A percentile compares a stretch with the other conserved stretches of the same genome.
Conservation (phyloP, 2,113 vertebrate genomes). For the Otolemur garnettii region DNA sequence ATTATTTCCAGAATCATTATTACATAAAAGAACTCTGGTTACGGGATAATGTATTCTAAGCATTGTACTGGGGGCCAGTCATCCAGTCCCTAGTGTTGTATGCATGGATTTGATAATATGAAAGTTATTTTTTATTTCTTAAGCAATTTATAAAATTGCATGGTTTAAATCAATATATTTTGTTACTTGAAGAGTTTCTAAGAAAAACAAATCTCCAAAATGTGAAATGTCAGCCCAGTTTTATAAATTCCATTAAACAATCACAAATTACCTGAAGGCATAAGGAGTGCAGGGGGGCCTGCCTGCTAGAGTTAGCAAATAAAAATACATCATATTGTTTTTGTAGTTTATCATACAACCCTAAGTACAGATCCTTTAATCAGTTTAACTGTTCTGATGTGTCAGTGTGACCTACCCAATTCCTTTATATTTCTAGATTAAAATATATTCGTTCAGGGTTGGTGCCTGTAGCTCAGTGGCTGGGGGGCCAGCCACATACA, state of each 20-base stretch:
- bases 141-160: background rate
- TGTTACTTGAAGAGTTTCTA: background rate
- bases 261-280: background rate
- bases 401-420: background rate
- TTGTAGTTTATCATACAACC: background rate
- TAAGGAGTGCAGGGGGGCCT: background rate
- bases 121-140: background rate
- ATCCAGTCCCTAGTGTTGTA: background rate
- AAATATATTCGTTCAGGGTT: background rate
- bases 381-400: background rate
- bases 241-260: background rate
- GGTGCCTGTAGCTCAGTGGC: no score
- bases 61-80: background rate
- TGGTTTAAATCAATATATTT: background rate
- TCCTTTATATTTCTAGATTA: constrained; percentile 1
- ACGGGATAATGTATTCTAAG: background rate
- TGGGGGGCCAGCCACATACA: no score
- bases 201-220: background rate
- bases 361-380: background rate
- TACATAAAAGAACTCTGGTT: background rate
- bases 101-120: background rate
- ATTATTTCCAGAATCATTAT: background rate
- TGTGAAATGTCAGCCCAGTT: background rate
- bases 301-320: background rate
- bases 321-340: background rate